Evolutionary conservation across 2,113 vertebrate genomes (phyloP), one percentile per base, ranked within the genome.

Genomic region (Plecturocebus donacophilus): DNA sequence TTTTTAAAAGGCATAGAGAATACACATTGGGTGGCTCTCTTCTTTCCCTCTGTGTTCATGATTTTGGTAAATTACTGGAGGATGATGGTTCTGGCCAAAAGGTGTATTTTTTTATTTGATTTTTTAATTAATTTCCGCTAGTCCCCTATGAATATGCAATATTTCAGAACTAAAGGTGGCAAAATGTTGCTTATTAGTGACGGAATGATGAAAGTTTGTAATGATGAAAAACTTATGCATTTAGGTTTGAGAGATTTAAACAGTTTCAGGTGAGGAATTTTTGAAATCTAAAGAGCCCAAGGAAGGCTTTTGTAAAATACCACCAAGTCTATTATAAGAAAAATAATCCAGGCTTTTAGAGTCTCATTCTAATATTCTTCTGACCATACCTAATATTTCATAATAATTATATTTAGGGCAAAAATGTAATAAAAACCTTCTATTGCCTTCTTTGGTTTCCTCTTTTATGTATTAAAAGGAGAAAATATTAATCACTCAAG

Each of bases 401-500:
- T 32, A 91, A 84, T 6, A 88, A 49, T 75, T 27, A 25, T 73
- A n/a, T 93, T 95, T 84, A 52, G 35, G 45, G 35, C 1, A 56
- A 79, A 86, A 93, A 38, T 49, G 3, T 83, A 82, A 80, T 49
- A 42, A 73, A 92, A 93, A 14, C 1, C 64, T 80, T 92, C 21
- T 25, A 32, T 27, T 94, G 13, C 47, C 2, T 90, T 73, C 42
- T 83, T 64, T 85, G 85, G 35, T 73, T 86, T 91, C 56, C 3
- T 14, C 8, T 75, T 92, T 90, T 49, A 14, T 71, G 17, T 35
- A 83, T 13, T 81, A 38, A 83, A 40, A 94, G 38, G 54, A 84
- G 32, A 96, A 95, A 94, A 70, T 73, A 89, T 95, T 92, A 91
- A 75, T 89, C 58, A 91, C 47, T 71, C 54, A 90, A 56, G 19